A percentile compares a stretch with the other conserved stretches of the same genome.
phyloP scores from a whole-genome alignment of 2,888 invertebrate species.

The Tortricodes alternella region DNA sequence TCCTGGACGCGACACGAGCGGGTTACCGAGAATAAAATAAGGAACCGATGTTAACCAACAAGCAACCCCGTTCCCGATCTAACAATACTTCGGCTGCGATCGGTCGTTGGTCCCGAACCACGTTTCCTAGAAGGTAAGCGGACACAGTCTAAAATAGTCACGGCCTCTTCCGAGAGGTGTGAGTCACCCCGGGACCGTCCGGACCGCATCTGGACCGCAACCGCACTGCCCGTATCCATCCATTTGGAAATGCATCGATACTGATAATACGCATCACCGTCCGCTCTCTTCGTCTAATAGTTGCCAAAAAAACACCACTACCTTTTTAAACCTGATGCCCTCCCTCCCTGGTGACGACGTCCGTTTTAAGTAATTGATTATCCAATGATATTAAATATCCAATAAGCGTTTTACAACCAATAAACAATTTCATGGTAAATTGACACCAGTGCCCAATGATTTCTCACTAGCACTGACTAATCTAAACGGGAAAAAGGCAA shows the following conservation, averaged over 20 bases:
- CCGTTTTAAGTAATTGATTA: too few relatives aligned
- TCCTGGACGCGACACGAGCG: slow-evolving; percentile 49
- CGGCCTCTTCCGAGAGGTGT: slow-evolving; percentile 76
- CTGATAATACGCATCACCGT: not conserved
- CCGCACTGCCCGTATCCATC: slow-evolving; percentile 41
- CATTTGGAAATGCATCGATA: slow-evolving; percentile 21
- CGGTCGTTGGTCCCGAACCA: slow-evolving; percentile 78
- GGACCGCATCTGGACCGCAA: slow-evolving; percentile 72
- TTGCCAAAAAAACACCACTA: too few relatives aligned
- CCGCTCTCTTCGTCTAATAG: not conserved
- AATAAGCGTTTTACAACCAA: not conserved
- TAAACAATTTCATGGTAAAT: slow-evolving; percentile 2
- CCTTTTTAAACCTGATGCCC: too few relatives aligned
- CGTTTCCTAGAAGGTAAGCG: slow-evolving; percentile 81
- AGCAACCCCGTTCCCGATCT: slow-evolving; percentile 73
- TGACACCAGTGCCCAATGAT: not conserved
- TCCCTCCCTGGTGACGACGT: too few relatives aligned
- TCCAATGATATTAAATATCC: slow-evolving; percentile 1
- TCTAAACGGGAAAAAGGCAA: not conserved
- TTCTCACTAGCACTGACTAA: not conserved
- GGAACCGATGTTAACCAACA: slow-evolving; percentile 53
- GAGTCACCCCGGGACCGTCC: slow-evolving; percentile 73
- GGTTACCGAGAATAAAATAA: slow-evolving; percentile 64
- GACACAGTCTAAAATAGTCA: slow-evolving; percentile 80
- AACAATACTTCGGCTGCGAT: slow-evolving; percentile 76